Evolutionary conservation across 37 sponge, comb jelly and placozoan species (phyloP).

Genomic region (Ephydatia muelleri): DNA sequence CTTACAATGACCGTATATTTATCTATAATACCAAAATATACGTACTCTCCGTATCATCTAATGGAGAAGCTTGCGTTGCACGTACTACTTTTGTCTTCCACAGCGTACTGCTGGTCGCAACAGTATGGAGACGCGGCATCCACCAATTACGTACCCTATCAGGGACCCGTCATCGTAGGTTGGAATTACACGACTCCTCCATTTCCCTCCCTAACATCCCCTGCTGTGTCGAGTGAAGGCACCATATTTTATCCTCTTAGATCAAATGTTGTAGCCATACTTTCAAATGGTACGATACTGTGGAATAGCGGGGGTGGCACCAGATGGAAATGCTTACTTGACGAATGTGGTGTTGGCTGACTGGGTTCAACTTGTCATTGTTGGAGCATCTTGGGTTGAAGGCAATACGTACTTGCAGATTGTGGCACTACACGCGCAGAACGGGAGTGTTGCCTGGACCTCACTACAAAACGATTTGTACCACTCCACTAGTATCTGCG

Average conservation of each 20-base stretch:
- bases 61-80: too few relatives aligned
- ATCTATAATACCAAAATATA: too few relatives aligned
- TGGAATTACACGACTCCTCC: constrained; percentile 38
- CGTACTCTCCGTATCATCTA: too few relatives aligned
- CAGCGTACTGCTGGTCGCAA: constrained; percentile 38
- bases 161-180: not conserved
- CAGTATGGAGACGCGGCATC: constrained; percentile 34
- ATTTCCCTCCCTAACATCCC: constrained; percentile 6
- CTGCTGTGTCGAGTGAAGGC: constrained; percentile 14
- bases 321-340: constrained; percentile 14
- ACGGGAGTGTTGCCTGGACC: constrained; percentile 23
- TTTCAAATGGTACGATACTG: constrained; percentile 18
- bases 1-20: too few relatives aligned
- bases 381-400: constrained; percentile 24
- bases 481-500: constrained; percentile 8
- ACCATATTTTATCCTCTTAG: constrained; percentile 11
- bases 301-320: constrained; percentile 27
- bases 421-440: constrained; percentile 8
- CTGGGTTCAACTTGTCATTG: not conserved
- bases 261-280: constrained; percentile 8
- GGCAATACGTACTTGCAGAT: constrained; percentile 18
- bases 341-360: constrained; percentile 11
- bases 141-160: constrained; percentile 9
- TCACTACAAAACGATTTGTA: constrained; percentile 2
- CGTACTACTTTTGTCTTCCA: too few relatives aligned